These are phyloP conservation scores for Dicyrtoma fusca DNA, from an alignment of 2,888 invertebrate species.

Conservation along the genomic window DNA sequence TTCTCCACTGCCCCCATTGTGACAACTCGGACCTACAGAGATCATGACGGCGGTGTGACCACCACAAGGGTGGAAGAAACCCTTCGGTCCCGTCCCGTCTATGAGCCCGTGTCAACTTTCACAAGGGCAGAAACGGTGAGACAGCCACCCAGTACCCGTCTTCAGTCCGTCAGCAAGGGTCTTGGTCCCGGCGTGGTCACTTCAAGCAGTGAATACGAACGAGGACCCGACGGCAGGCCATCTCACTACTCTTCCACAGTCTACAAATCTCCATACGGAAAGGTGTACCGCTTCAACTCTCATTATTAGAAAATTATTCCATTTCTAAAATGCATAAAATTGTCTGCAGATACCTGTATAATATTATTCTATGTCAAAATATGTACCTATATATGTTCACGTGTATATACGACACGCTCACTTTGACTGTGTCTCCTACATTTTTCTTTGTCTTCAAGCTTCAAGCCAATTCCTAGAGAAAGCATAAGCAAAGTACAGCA, in stretches of 20 bases:
- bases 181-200: slow-evolving; percentile 29
- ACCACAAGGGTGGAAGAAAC: background rate
- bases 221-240: slow-evolving; percentile 27
- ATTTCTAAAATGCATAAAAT: background rate
- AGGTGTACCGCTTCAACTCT: slow-evolving; percentile 27
- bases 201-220: slow-evolving; percentile 33
- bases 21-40: slow-evolving; percentile 26
- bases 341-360: too few species aligned
- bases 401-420: too few species aligned
- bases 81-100: background rate
- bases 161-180: background rate
- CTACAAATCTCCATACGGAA: slow-evolving; percentile 36
- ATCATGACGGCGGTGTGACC: slow-evolving; percentile 12
- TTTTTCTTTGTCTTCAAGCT: background rate
- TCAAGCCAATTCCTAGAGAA: background rate
- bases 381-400: too few species aligned
- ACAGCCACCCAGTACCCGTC: slow-evolving; percentile 12
- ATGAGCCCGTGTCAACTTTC: slow-evolving; percentile 11
- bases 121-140: slow-evolving; percentile 11
- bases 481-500: too few species aligned
- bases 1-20: slow-evolving; percentile 3
- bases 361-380: too few species aligned
- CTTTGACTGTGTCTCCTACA: too few species aligned
- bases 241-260: slow-evolving; percentile 37
- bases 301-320: slow-evolving; percentile 22